Conservation (phyloP, 2,113 vertebrate genomes). For the Platysteira castanea region DNA sequence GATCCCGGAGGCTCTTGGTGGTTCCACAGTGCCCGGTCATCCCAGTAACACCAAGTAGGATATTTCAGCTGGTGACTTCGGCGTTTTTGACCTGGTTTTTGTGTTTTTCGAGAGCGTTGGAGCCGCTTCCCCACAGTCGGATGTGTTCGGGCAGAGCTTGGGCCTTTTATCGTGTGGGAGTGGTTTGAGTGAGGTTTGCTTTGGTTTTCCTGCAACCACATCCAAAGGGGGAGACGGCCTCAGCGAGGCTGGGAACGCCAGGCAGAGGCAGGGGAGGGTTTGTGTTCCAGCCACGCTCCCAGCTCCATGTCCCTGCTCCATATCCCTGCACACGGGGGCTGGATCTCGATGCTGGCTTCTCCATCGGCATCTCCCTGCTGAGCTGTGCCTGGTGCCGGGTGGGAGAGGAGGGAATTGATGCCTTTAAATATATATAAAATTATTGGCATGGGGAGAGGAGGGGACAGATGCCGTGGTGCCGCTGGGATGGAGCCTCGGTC, state of each 20-base stretch:
- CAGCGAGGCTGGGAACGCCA: rapidly evolving
- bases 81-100: background rate
- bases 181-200: background rate
- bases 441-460: background rate
- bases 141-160: constrained; percentile 15
- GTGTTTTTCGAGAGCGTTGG: background rate
- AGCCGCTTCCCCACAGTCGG: background rate
- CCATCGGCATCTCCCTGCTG: background rate
- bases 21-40: background rate
- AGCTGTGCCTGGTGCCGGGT: background rate
- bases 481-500: background rate
- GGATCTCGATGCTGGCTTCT: rapidly evolving
- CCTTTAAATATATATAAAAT: too few relatives aligned
- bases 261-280: background rate
- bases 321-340: rapidly evolving
- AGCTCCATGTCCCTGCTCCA: rapidly evolving
- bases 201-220: constrained; percentile 39
- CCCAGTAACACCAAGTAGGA: background rate
- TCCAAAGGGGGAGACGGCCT: background rate
- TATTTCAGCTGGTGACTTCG: background rate
- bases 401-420: background rate
- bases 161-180: constrained; percentile 1
- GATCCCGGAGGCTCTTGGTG: background rate
- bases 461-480: rapidly evolving
- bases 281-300: background rate